phyloP scores from a whole-genome alignment of 2,888 invertebrate species.

The Oxystoma pomonae region DNA sequence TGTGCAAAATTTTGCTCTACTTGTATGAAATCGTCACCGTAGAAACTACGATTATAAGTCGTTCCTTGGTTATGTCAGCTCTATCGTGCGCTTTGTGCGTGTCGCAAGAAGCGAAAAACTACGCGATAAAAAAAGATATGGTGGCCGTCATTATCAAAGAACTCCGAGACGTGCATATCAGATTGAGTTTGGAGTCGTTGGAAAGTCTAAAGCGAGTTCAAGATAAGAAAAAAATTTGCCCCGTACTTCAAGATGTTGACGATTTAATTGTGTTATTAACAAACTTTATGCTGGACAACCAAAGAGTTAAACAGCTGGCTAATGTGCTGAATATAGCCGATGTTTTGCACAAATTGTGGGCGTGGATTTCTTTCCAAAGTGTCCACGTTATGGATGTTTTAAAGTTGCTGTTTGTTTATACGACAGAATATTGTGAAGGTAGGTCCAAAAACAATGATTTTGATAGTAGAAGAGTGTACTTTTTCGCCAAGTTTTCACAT shows the following conservation, averaged over 20 bases:
- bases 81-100: constrained; percentile 49
- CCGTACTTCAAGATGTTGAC: constrained; percentile 55
- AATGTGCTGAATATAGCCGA: constrained; percentile 55
- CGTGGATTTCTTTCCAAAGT: constrained; percentile 61
- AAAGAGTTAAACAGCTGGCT: constrained; percentile 53
- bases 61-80: constrained; percentile 40
- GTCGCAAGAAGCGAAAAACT: constrained; percentile 49
- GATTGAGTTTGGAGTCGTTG: constrained; percentile 50
- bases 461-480: too few species aligned
- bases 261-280: constrained; percentile 55
- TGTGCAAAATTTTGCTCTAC: constrained; percentile 48
- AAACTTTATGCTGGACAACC: constrained; percentile 56
- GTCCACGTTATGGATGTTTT: constrained; percentile 52
- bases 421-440: constrained; percentile 61
- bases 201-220: constrained; percentile 45
- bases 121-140: constrained; percentile 44
- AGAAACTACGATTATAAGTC: constrained; percentile 27
- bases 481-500: too few species aligned
- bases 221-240: constrained; percentile 47
- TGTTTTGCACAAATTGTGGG: constrained; percentile 62
- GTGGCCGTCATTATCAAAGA: constrained; percentile 42
- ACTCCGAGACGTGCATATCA: constrained; percentile 48
- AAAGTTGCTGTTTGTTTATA: constrained; percentile 59
- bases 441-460: too few species aligned
- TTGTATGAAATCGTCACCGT: constrained; percentile 47